A percentile compares a stretch with the other conserved stretches of the same genome.
These are phyloP conservation scores for Choristoneura rosaceana DNA, from an alignment of 2,888 invertebrate genomes.

Conservation along the genomic window DNA sequence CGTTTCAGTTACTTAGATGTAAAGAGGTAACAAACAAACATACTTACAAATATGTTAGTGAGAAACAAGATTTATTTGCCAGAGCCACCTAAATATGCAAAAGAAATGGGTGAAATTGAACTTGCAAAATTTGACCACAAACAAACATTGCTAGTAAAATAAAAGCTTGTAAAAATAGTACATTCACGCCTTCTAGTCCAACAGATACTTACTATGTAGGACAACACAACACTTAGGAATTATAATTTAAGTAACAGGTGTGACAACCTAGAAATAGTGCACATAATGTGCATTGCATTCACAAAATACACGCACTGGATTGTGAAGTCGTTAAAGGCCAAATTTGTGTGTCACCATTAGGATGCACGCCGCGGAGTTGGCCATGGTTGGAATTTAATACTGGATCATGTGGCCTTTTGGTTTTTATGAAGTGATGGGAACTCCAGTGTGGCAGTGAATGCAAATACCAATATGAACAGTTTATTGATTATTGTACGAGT, in stretches of 20 bases:
- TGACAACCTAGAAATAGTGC: neutral
- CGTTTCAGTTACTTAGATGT: too few relatives aligned
- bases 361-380: constrained; percentile 26
- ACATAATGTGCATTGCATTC: constrained; percentile 28
- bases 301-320: constrained; percentile 25
- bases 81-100: too few relatives aligned
- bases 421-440: neutral
- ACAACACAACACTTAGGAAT: constrained; percentile 9
- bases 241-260: constrained; percentile 24
- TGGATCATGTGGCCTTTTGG: constrained; percentile 10
- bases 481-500: too few relatives aligned
- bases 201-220: too few relatives aligned
- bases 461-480: neutral
- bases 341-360: constrained; percentile 42
- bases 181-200: too few relatives aligned
- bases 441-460: neutral
- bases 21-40: too few relatives aligned
- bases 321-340: constrained; percentile 37
- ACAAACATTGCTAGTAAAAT: too few relatives aligned
- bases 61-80: too few relatives aligned
- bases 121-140: too few relatives aligned
- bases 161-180: too few relatives aligned
- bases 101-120: too few relatives aligned
- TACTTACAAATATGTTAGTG: too few relatives aligned
- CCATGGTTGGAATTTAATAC: constrained; percentile 38